A percentile compares a stretch with the other conserved stretches of the same genome.
Conservation (phyloP, 2,888 invertebrate species). For the Macrophya alboannulata region DNA sequence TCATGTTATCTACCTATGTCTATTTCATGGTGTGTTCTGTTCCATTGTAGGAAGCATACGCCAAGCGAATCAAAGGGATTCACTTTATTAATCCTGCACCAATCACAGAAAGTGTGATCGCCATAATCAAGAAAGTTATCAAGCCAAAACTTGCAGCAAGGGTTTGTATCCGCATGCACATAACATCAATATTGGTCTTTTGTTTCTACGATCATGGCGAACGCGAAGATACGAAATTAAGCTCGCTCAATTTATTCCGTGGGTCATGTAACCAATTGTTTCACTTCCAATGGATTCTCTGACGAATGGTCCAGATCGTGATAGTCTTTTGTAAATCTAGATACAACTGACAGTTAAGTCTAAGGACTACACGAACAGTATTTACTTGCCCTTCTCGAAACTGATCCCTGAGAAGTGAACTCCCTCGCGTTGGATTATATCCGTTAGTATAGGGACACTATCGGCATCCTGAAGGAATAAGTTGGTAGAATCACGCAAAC, state of each 20-base stretch:
- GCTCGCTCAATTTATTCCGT: background rate
- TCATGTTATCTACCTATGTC: background rate
- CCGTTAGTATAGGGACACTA: background rate
- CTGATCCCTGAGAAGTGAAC: constrained; percentile 5
- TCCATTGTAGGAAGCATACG: constrained; percentile 81
- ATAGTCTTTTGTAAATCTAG: background rate
- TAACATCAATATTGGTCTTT: background rate
- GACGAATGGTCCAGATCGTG: background rate
- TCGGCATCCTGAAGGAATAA: background rate
- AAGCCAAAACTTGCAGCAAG: constrained; percentile 84
- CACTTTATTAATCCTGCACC: constrained; percentile 84
- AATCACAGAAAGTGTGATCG: constrained; percentile 82
- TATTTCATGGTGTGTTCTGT: constrained; percentile 48
- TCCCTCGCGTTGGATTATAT: background rate
- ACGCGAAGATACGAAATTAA: background rate
- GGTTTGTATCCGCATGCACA: constrained; percentile 78
- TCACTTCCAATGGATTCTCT: background rate
- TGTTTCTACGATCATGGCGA: background rate
- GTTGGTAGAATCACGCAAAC: background rate
- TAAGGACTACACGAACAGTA: background rate
- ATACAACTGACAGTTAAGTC: background rate
- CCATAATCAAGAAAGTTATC: constrained; percentile 82
- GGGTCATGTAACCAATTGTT: background rate
- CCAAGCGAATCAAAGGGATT: constrained; percentile 84
- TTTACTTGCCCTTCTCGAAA: background rate